Percentiles rank a stretch among this genome's conserved stretches.
Evolutionary conservation across 2,113 vertebrate species (phyloP).

Genomic region (Rhinopomastus cyanomelas): DNA sequence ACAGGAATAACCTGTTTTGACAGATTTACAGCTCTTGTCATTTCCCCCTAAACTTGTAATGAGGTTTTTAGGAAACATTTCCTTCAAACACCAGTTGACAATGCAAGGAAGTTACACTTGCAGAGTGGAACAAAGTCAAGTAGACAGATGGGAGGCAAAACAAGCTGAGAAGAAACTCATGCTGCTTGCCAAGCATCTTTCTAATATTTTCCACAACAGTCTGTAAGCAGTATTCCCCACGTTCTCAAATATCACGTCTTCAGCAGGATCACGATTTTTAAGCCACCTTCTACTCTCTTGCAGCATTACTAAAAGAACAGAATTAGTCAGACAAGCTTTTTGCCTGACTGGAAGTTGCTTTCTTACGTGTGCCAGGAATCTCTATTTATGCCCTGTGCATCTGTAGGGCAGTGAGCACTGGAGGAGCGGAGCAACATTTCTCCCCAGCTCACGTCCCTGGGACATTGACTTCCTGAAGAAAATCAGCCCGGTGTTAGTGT

Average conservation of each 20-base stretch:
- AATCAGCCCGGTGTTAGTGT: background rate
- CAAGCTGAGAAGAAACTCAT: conserved; percentile 32
- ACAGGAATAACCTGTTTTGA: conserved; percentile 57
- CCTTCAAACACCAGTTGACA: conserved; percentile 57
- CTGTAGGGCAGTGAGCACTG: background rate
- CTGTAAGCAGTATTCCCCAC: background rate
- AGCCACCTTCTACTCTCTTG: background rate
- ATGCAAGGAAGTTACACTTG: conserved; percentile 60
- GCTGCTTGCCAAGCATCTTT: conserved; percentile 35
- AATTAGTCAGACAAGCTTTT: conserved; percentile 28
- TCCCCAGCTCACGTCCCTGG: background rate
- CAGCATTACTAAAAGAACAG: background rate
- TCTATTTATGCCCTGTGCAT: background rate
- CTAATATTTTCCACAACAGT: conserved; percentile 37
- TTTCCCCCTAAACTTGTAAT: conserved; percentile 37
- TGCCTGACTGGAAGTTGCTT: background rate
- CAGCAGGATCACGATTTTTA: background rate
- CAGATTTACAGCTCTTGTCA: conserved; percentile 35
- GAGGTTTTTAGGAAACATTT: conserved; percentile 52
- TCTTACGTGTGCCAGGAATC: background rate
- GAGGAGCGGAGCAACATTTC: background rate
- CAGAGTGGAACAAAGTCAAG: conserved; percentile 46
- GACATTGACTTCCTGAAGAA: background rate
- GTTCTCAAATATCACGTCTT: conserved; percentile 12
- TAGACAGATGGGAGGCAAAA: conserved; percentile 53